A percentile compares a stretch with the other conserved stretches of the same genome.
Conservation (phyloP, 2,113 vertebrate genomes). For the Pipra filicauda region DNA sequence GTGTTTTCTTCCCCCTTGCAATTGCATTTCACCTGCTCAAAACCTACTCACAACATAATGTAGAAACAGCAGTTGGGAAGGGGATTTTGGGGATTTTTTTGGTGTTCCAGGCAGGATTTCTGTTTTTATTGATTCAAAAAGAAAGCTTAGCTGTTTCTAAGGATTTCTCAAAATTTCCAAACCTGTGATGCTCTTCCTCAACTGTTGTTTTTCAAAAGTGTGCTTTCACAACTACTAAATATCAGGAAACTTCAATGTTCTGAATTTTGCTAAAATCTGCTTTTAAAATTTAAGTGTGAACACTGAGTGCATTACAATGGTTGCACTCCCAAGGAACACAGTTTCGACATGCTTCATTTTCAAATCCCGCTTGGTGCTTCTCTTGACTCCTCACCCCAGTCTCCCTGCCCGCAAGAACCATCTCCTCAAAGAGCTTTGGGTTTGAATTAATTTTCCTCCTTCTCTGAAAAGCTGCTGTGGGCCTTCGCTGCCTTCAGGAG, state of each 20-base stretch:
- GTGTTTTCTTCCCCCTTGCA: neutral
- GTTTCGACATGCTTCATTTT: fast-evolving
- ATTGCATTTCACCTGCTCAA: neutral
- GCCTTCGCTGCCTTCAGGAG: neutral
- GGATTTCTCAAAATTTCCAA: neutral
- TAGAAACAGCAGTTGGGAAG: neutral
- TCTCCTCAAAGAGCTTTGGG: neutral
- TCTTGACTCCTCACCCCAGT: neutral
- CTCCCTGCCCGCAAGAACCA: neutral
- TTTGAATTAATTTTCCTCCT: neutral
- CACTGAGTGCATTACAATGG: neutral
- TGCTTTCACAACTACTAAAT: neutral
- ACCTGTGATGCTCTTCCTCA: neutral
- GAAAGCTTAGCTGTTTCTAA: neutral
- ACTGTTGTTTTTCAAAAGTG: neutral
- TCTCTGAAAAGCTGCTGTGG: neutral
- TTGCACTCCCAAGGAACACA: neutral
- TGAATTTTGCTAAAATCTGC: neutral
- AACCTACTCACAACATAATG: neutral
- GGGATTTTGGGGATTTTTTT: fast-evolving
- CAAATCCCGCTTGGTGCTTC: neutral
- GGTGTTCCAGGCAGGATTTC: neutral
- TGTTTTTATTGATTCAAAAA: neutral
- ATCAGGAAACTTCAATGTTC: neutral
- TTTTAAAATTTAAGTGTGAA: neutral